phyloP scores from a whole-genome alignment of 2,797 vertebrate genomes.

The Lophura swinhoii region DNA sequence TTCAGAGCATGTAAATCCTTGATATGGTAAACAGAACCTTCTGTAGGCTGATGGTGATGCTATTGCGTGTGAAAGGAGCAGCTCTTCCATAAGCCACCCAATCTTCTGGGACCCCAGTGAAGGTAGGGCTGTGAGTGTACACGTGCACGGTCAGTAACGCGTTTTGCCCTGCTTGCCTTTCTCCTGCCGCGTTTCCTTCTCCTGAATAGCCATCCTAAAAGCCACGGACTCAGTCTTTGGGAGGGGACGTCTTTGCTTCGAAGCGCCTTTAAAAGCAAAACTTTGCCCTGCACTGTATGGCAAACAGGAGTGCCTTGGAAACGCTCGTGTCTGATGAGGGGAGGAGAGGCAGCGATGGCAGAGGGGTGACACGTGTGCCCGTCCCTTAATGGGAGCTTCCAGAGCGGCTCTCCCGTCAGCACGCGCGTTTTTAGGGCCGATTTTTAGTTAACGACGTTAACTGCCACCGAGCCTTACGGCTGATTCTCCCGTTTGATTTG shows the following conservation, averaged over 20 bases:
- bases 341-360: not conserved
- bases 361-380: not conserved
- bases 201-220: not conserved
- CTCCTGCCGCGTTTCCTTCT: not conserved
- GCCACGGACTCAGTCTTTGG: not conserved
- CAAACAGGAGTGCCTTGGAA: not conserved
- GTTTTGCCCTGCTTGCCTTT: not conserved
- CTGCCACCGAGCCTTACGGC: fast-evolving
- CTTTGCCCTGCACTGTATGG: fast-evolving
- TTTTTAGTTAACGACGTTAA: not conserved
- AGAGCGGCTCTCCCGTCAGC: fast-evolving
- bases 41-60: not conserved
- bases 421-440: fast-evolving
- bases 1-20: not conserved
- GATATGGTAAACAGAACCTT: not conserved
- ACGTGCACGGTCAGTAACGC: not conserved
- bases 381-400: fast-evolving
- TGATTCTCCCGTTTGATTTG: not conserved
- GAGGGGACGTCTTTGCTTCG: not conserved
- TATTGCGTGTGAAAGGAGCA: not conserved
- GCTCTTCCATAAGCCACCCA: not conserved
- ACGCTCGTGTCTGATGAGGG: not conserved
- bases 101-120: not conserved
- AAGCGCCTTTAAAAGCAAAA: not conserved
- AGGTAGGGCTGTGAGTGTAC: not conserved